These are phyloP conservation scores for Aphelinus certus DNA, from an alignment of 1,140 invertebrate species.

Conservation along the genomic window DNA sequence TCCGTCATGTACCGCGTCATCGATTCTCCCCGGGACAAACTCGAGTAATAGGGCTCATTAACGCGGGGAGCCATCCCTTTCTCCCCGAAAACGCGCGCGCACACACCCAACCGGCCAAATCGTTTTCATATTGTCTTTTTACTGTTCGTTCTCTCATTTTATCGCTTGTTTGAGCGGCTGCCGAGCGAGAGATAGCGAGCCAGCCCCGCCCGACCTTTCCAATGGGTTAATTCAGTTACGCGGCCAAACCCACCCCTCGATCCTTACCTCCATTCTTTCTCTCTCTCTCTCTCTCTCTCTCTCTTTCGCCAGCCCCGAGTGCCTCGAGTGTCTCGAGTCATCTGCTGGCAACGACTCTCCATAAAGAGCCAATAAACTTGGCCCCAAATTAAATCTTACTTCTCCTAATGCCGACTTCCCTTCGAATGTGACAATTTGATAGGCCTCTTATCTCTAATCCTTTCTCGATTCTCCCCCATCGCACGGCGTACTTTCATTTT, in stretches of 20 bases:
- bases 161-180: slow-evolving; percentile 61
- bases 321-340: slow-evolving; percentile 20
- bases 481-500: too few relatives aligned
- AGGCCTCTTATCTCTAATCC: slow-evolving; percentile 47
- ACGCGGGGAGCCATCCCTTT: too few relatives aligned
- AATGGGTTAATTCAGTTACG: slow-evolving; percentile 57
- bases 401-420: neutral
- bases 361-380: slow-evolving; percentile 33
- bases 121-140: slow-evolving; percentile 67
- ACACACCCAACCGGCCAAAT: slow-evolving; percentile 47
- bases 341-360: slow-evolving; percentile 24
- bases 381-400: slow-evolving; percentile 36
- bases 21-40: slow-evolving; percentile 46
- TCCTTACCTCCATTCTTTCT: slow-evolving; percentile 30
- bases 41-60: slow-evolving; percentile 2
- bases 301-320: too few relatives aligned
- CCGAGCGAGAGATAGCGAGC: neutral
- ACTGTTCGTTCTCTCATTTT: slow-evolving; percentile 65
- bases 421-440: slow-evolving; percentile 52
- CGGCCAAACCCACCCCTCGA: slow-evolving; percentile 27
- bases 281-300: slow-evolving; percentile 44
- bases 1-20: too few relatives aligned
- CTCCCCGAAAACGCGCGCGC: slow-evolving; percentile 21
- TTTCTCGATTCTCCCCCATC: too few relatives aligned
- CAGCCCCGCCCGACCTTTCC: slow-evolving; percentile 38